Base-by-base conservation (phyloP, 2,797 vertebrate species). In the Macropodus opercularis region DNA sequence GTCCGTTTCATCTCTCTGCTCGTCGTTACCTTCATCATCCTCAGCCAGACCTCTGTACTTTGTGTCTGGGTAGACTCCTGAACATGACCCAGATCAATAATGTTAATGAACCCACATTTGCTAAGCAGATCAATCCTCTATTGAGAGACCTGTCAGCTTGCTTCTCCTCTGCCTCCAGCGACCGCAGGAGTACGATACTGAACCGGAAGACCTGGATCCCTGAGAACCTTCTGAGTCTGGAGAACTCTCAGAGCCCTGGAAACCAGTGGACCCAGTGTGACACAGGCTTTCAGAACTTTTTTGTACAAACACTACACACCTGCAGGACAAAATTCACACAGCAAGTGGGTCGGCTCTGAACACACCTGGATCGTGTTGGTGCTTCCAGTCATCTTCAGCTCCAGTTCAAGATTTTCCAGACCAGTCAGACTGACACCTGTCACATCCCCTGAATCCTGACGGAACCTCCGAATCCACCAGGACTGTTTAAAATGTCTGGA, bases 11-110 rank as follows among this genome's bases (percentile, higher is more conserved):
- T n/a, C 81, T 23, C 15, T 26, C 47, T 63, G 67, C 22, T 55
- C 40, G 46, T 51, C 53, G 2, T 34, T 19, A 9, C 76, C 71
- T 32, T 61, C 57, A 8, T 43, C 27, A 13, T 89, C 82, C 46
- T 66, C 68, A 21, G 88, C 80, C 39, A 91, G 65, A 27, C 91
- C 91, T 27, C 36, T 50, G 76, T 87, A 91, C 56, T 67, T 85
- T 0, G 22, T 55, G 31, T 72, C 65, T 17, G 40, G 14, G 17
- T 40, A 19, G 31, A 81, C 58, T 17, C 68, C 87, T 90, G 51
- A 14, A 50, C 1, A 39, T 3, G 0, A 31, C 15, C n/a, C 19
- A 22, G 1, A 39, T 17, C 14, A 29, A 31, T 19, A 10, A 21
- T 17, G 8, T 24, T 3, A 35, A 23, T 7, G 2, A 6, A 46